Conservation (phyloP, 2,888 invertebrate genomes). For the Nomada fucata region DNA sequence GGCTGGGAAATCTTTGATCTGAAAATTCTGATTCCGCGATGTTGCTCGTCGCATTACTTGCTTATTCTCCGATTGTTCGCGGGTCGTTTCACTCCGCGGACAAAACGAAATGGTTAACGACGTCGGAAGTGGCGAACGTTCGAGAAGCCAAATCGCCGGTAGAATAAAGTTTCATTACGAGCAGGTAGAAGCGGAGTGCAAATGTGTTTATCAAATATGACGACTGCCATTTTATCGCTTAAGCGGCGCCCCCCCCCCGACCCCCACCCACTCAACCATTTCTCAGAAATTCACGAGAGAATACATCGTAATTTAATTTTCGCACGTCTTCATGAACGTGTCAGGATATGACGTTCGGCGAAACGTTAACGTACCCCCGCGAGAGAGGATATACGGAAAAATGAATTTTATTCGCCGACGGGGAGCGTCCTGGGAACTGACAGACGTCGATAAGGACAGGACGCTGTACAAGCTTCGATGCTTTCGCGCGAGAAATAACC, state of each 20-base stretch:
- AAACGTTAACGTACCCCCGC: neutral
- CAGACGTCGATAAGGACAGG: conserved; percentile 24
- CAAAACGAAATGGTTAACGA: too few relatives aligned
- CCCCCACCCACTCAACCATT: neutral
- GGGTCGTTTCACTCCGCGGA: too few relatives aligned
- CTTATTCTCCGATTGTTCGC: neutral
- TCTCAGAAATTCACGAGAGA: neutral
- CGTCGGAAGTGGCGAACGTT: neutral
- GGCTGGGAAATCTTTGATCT: conserved; percentile 50
- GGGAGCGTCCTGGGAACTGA: conserved; percentile 18
- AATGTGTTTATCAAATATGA: too few relatives aligned
- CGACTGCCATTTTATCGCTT: neutral
- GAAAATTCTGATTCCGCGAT: neutral
- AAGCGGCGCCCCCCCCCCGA: neutral
- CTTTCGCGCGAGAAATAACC: conserved; percentile 18
- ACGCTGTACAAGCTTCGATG: conserved; percentile 14
- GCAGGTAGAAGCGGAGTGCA: too few relatives aligned
- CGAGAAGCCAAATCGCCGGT: neutral
- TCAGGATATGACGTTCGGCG: conserved; percentile 2
- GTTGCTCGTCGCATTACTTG: neutral
- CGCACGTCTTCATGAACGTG: conserved; percentile 29
- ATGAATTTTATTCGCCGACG: conserved; percentile 41
- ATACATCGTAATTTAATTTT: conserved; percentile 27
- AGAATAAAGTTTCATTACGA: too few relatives aligned
- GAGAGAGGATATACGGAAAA: neutral